Evolutionary conservation across 2,888 invertebrate species (phyloP).

Genomic region (Dioctria linearis): DNA sequence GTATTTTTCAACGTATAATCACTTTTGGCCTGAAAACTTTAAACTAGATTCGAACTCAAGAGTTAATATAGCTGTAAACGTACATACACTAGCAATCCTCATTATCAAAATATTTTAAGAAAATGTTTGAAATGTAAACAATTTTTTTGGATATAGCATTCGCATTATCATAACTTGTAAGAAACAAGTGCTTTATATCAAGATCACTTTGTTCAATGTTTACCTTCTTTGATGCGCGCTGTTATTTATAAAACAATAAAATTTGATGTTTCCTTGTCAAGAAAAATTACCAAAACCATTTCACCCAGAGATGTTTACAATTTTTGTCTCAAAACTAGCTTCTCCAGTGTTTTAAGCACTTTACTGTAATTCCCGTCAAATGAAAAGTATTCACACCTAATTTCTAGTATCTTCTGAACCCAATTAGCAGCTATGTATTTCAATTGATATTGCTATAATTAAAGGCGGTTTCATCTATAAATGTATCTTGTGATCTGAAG

Average conservation of each 20-base stretch:
- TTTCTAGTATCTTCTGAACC: conserved; percentile 9
- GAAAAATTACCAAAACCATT: conserved; percentile 60
- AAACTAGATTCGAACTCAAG: too few species aligned
- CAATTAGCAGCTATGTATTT: conserved; percentile 16
- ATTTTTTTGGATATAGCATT: too few species aligned
- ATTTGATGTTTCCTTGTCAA: conserved; percentile 68
- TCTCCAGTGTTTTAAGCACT: conserved; percentile 25
- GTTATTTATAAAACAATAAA: conserved; percentile 70
- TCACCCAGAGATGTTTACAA: conserved; percentile 61
- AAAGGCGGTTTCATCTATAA: background rate
- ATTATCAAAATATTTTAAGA: too few species aligned
- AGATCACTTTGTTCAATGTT: background rate
- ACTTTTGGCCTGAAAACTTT: too few species aligned
- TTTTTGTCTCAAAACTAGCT: conserved; percentile 33
- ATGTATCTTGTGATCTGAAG: conserved; percentile 17
- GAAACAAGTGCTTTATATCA: too few species aligned
- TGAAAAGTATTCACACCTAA: conserved; percentile 50
- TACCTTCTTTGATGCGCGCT: conserved; percentile 26
- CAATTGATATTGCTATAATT: conserved; percentile 19
- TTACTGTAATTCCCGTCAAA: conserved; percentile 30
- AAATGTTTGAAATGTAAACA: too few species aligned
- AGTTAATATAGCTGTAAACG: too few species aligned
- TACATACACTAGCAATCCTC: too few species aligned
- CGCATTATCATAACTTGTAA: too few species aligned
- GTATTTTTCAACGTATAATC: too few species aligned